Percentiles rank a stretch among this genome's conserved stretches.
Evolutionary conservation across 1,140 invertebrate genomes (phyloP).

Genomic region (Zaprionus vittiger): DNA sequence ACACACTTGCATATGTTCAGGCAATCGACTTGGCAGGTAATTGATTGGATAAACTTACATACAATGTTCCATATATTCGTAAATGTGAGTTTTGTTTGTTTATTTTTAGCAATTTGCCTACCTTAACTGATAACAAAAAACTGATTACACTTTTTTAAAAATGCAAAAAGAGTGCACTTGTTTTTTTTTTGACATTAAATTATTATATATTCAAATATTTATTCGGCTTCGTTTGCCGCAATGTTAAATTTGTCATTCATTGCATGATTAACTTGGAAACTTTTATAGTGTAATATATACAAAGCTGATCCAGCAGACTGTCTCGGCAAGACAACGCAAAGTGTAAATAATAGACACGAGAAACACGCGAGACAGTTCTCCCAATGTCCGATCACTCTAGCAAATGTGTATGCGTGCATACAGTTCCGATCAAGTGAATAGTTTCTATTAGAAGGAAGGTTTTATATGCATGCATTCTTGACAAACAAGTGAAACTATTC

Average conservation of each 20-base stretch:
- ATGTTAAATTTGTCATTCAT: not conserved
- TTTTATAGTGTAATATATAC: constrained; percentile 15
- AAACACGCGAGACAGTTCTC: not conserved
- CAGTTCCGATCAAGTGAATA: not conserved
- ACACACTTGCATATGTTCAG: not conserved
- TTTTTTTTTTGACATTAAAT: constrained; percentile 44
- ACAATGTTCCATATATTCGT: constrained; percentile 5
- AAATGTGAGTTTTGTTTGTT: constrained; percentile 29
- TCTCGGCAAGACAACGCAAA: not conserved
- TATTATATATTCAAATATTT: constrained; percentile 49
- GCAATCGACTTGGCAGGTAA: not conserved
- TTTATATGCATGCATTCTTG: too few species aligned
- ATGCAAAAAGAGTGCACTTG: constrained; percentile 38
- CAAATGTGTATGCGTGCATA: not conserved
- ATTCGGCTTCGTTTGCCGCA: constrained; percentile 3
- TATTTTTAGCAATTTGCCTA: constrained; percentile 55
- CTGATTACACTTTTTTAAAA: constrained; percentile 19
- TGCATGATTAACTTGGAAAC: not conserved
- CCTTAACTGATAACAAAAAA: constrained; percentile 62
- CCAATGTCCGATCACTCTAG: not conserved
- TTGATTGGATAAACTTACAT: constrained; percentile 42
- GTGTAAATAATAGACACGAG: constrained; percentile 1
- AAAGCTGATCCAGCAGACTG: constrained; percentile 36
- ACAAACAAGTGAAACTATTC: not conserved
- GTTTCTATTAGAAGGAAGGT: too few species aligned